Evolutionary conservation across 2,888 invertebrate genomes (phyloP), one percentile per base, ranked within the genome.

Genomic region (Melanophora roralis): DNA sequence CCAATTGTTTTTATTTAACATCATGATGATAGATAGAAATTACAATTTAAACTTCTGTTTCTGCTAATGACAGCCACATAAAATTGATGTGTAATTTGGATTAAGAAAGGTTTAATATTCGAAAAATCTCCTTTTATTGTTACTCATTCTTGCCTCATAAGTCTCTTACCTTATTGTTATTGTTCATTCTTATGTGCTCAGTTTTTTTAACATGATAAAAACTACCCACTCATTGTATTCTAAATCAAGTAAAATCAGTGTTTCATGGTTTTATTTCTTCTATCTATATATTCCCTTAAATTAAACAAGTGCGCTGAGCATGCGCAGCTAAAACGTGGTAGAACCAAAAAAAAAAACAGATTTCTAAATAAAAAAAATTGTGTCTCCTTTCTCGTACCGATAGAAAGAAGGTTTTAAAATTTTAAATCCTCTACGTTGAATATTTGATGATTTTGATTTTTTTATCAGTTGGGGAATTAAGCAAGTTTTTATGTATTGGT

Each of bases 271-370:
- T 38, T 38, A 27, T 9, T 9, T n/a, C 8, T 67, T 32, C 19
- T 51, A n/a, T 8, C 11, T 49, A 12, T 40, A 3, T 23, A 19
- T 9, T 23, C 23, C 12, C 12, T 32, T n/a, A 49, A 23, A 64
- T 78, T 49, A 40, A 34, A 49, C 79, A 79, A 79, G 79, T 79
- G 71, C 74, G 79, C 60, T 53, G 65, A 36, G 71, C 79, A 79
- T 79, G 79, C 79, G 79, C 60, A 75, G 14, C 21, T 19, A 12
- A 36, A 45, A 27, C 16, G 38, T 49, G 6, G 57, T 27, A n/a
- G 27, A 5, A 27, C 4, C 6, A 27, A 6, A 27, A 1, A 40
- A 47, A 59, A 71, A 64, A 40, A 43, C 49, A 27, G 32, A 43
- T 67, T 72, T 53, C 68, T 16, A 43, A 59, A 73, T 73, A 49